Conservation (phyloP, 1,140 invertebrate species). For the Cylas formicarius region DNA sequence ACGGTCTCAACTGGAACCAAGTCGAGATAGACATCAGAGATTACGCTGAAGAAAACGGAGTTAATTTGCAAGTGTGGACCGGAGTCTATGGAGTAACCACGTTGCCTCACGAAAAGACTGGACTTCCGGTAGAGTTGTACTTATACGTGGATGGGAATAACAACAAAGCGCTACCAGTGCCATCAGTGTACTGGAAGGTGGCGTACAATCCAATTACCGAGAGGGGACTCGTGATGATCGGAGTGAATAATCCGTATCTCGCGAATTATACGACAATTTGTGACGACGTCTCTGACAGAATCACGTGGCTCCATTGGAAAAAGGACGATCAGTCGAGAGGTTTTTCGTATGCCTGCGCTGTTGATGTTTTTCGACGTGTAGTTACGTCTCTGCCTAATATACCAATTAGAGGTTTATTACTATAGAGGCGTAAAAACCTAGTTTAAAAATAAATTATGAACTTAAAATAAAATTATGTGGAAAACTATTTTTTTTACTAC, state of each 20-base stretch:
- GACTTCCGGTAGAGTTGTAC: slow-evolving; percentile 43
- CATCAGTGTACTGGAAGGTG: slow-evolving; percentile 55
- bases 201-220: slow-evolving; percentile 48
- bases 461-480: not conserved
- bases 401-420: slow-evolving; percentile 9
- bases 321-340: slow-evolving; percentile 41
- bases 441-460: slow-evolving; percentile 3
- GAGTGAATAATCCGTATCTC: slow-evolving; percentile 57
- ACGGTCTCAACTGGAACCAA: slow-evolving; percentile 50
- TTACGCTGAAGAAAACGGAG: slow-evolving; percentile 29
- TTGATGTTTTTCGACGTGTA: slow-evolving; percentile 50
- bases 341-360: slow-evolving; percentile 58
- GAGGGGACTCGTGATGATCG: slow-evolving; percentile 52
- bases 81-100: slow-evolving; percentile 49
- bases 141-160: slow-evolving; percentile 41
- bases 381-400: slow-evolving; percentile 46
- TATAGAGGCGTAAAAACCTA: slow-evolving; percentile 1
- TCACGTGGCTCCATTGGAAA: slow-evolving; percentile 47
- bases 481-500: too few species aligned
- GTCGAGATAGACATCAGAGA: slow-evolving; percentile 44
- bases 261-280: slow-evolving; percentile 46
- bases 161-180: slow-evolving; percentile 48
- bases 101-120: slow-evolving; percentile 42
- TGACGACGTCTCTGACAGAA: slow-evolving; percentile 47
- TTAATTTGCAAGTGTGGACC: slow-evolving; percentile 48